Evolutionary conservation across 2,888 invertebrate genomes (phyloP), one percentile per base, ranked within the genome.

Genomic region (Amphipyra berbera): DNA sequence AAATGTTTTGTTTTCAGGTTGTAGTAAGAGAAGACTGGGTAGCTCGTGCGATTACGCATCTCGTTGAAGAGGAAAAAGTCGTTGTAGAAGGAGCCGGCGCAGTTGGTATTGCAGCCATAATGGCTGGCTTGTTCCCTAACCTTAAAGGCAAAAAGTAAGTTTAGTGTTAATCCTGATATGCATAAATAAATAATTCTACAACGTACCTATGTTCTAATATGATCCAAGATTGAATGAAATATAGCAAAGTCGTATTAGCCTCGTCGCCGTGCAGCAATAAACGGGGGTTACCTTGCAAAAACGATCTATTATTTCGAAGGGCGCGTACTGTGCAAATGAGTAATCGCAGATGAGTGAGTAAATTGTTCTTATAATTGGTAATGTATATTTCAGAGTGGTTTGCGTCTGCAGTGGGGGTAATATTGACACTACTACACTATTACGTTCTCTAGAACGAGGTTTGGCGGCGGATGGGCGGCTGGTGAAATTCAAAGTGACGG

Each of bases 31-130:
- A 97, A 91, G 97, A 98, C 83, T 97, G 96, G 96, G 97, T 98
- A 61, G 97, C 98, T 3, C 95, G 98, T 73, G 97, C 97, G 2
- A 97, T 98, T 54, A 94, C 98, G 84, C 95, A 97, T 62, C 88
- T 98, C 45, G 96, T 98, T 0, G 98, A 98, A 89, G 94, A 96
- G 68, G 98, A 98, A 86, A 97, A 97, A 86, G 97, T 97, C 69
- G 97, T 99, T 0, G 97, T 98, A 0, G 98, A 98, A 91, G 98
- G 98, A 0, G 98, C 97, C 13, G 98, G 98, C 0, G 98, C 98
- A 0, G 96, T 96, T 2, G 96, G 97, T 0, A 84, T 98, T 9
- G 98, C 98, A 0, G 97, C 98, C 4, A 95, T 98, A 64, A 92
- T 98, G 77, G 96, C 97, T n/a, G 97, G 97, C 1, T 95, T 97